Base-by-base conservation (phyloP, 2,113 vertebrate species). In the Dissostichus mawsoni region DNA sequence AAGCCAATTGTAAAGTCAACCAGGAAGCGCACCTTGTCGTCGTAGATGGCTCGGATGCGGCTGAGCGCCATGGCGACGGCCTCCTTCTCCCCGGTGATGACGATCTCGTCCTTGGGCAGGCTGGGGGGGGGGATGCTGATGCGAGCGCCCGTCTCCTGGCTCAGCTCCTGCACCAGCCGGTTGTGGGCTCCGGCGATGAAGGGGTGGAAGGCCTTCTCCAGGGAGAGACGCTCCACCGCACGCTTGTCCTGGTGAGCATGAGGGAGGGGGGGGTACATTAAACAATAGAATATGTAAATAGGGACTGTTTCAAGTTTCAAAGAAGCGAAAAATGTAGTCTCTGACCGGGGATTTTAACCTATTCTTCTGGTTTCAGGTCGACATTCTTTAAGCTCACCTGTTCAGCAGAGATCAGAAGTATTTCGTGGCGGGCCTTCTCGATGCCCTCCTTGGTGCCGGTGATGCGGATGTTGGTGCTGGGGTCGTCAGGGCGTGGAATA, bases 1-100 rank as follows among this genome's bases (percentile, higher is more conserved):
- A 58, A 41, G 67, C 67, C 12, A 57, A 50, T 58, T 18, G 1
- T 61, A 6, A 29, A 56, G 47, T 70, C 36, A 33, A 41, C 45
- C 11, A 36, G 50, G 8, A 16, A 20, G n/a, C 74, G 11, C 75
- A 95, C 95, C 95, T 94, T 95, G 55, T 96, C 94, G 2, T 96
- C 94, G 8, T 94, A 96, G 79, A 95, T 94, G 76, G 93, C 91
- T 44, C 93, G 92, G 75, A 95, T 94, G 41, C 88, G 94, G 73
- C 66, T 82, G 12, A 95, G 83, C 0, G 91, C 93, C 75, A 95
- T 81, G 11, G 95, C 92, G 0, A 96, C 94, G 0, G 95, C 93
- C 59, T 96, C 92, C 81, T 96, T 95, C 87, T 95, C 94, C 2
- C 93, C 94, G 0, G 94, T 96, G 87, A 96, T 96, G 84, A 95